A percentile compares a stretch with the other conserved stretches of the same genome.
These are phyloP conservation scores for Drosophila koepferae DNA, from an alignment of 2,888 invertebrate genomes.

Conservation along the genomic window DNA sequence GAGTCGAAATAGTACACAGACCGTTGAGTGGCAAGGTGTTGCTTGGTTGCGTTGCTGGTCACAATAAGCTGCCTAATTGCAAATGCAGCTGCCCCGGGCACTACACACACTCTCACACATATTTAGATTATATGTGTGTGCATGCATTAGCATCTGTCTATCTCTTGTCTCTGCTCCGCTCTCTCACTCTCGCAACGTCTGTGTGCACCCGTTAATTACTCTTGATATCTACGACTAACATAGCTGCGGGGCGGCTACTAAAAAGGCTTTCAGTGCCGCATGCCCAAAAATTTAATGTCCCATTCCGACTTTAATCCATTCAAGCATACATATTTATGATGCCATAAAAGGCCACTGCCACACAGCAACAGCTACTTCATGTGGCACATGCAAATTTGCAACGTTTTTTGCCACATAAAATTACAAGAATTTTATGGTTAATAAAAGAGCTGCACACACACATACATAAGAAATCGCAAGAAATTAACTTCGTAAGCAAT, in stretches of 20 bases:
- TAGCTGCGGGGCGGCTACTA: slow-evolving; percentile 30
- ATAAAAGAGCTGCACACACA: slow-evolving; percentile 55
- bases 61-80: slow-evolving; percentile 73
- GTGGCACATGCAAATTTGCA: slow-evolving; percentile 76
- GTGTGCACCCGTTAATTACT: slow-evolving; percentile 49
- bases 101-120: not conserved
- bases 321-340: slow-evolving; percentile 59
- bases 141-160: slow-evolving; percentile 45
- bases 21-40: slow-evolving; percentile 41
- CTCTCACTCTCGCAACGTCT: not conserved
- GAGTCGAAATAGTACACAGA: slow-evolving; percentile 4
- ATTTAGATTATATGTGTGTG: slow-evolving; percentile 10
- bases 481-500: slow-evolving; percentile 60
- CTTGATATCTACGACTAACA: slow-evolving; percentile 30
- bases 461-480: slow-evolving; percentile 53
- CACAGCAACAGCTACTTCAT: slow-evolving; percentile 37
- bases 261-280: slow-evolving; percentile 44
- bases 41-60: slow-evolving; percentile 40
- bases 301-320: slow-evolving; percentile 56
- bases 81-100: slow-evolving; percentile 59
- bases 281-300: slow-evolving; percentile 50
- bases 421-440: slow-evolving; percentile 76
- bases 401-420: slow-evolving; percentile 72
- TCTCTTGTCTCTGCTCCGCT: not conserved
- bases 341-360: slow-evolving; percentile 48